phyloP scores from a whole-genome alignment of 1,140 invertebrate species.

The Drosophila trapezifrons region DNA sequence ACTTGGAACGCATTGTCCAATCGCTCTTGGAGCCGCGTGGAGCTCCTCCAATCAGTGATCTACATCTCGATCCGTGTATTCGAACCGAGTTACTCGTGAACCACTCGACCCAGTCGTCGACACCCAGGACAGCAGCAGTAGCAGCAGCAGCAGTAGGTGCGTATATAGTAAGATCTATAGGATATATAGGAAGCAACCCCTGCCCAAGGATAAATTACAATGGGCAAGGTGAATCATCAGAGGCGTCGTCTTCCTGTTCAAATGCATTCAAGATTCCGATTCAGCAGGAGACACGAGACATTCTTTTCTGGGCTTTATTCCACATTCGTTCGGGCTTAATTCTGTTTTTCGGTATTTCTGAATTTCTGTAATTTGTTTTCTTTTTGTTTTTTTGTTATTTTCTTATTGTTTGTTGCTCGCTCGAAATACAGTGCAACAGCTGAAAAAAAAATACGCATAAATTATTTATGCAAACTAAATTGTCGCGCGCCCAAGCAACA shows the following conservation, averaged over 20 bases:
- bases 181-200: neutral
- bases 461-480: conserved; percentile 59
- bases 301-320: conserved; percentile 47
- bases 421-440: conserved; percentile 9
- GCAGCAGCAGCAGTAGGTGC: conserved; percentile 52
- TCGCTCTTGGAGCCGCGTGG: conserved; percentile 80
- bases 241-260: conserved; percentile 37
- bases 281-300: conserved; percentile 15
- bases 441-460: conserved; percentile 40
- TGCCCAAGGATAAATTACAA: conserved; percentile 42
- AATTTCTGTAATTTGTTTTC: neutral
- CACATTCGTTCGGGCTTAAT: conserved; percentile 28
- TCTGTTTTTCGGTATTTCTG: conserved; percentile 1
- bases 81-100: conserved; percentile 17
- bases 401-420: neutral
- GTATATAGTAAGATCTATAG: conserved; percentile 22
- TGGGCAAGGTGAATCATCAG: conserved; percentile 38
- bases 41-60: conserved; percentile 78
- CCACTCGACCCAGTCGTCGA: conserved; percentile 39
- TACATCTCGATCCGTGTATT: conserved; percentile 22
- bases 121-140: conserved; percentile 16
- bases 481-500: conserved; percentile 22
- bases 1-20: conserved; percentile 78
- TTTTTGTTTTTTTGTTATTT: conserved; percentile 2
- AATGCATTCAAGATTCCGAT: conserved; percentile 3